Evolutionary conservation across 1,140 invertebrate species (phyloP).

Genomic region (Melipona quadrifasciata): DNA sequence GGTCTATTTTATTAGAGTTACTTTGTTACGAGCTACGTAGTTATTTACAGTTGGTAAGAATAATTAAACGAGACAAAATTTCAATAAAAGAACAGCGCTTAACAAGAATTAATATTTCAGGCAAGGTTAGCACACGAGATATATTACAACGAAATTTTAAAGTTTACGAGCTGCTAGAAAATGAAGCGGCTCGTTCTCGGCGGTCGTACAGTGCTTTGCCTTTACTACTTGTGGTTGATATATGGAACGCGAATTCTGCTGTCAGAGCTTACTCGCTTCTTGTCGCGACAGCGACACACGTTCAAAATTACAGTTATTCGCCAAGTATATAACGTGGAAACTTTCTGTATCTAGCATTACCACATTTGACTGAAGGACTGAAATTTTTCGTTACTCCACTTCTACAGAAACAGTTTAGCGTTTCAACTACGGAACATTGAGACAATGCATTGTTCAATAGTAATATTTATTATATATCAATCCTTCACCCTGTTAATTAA

Average conservation of each 20-base stretch:
- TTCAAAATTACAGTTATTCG: conserved; percentile 2
- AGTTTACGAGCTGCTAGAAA: not conserved
- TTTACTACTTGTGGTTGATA: conserved; percentile 7
- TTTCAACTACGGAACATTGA: not conserved
- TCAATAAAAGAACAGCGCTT: not conserved
- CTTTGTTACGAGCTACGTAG: no score
- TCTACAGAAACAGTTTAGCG: not conserved
- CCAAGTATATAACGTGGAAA: not conserved
- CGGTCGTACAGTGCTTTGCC: not conserved
- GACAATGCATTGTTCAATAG: not conserved
- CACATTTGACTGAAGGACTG: not conserved
- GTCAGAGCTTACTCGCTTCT: not conserved
- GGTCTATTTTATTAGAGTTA: no score
- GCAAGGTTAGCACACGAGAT: not conserved
- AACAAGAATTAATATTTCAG: no score
- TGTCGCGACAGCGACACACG: not conserved
- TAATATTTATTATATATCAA: not conserved
- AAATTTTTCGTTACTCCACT: not conserved
- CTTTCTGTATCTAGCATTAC: not conserved
- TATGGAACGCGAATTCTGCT: not conserved
- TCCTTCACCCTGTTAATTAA: not conserved
- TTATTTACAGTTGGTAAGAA: not conserved
- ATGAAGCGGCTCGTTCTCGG: not conserved
- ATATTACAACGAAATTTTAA: conserved; percentile 7
- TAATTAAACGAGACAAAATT: not conserved